Evolutionary conservation across 2,797 vertebrate genomes (phyloP).

Genomic region (Hyperoplus immaculatus): DNA sequence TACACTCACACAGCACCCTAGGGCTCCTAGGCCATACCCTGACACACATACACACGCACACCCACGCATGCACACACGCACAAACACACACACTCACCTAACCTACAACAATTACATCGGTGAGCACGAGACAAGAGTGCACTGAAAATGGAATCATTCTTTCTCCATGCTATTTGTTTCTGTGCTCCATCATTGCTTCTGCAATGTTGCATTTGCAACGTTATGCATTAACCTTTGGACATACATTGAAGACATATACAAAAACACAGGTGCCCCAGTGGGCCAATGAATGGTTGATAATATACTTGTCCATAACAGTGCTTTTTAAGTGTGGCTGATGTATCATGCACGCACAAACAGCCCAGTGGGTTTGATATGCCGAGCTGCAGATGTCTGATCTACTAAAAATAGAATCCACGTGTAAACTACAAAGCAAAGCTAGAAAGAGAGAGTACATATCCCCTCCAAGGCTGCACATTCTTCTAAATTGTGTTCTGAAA

Average conservation of each 20-base stretch:
- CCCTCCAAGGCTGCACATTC: constrained; percentile 7
- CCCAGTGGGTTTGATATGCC: constrained; percentile 53
- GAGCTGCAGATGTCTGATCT: constrained; percentile 52
- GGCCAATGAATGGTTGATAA: background rate
- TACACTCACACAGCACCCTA: constrained; percentile 69
- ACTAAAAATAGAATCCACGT: constrained; percentile 60
- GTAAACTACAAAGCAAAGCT: constrained; percentile 31
- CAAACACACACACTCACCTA: constrained; percentile 29
- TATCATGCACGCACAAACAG: constrained; percentile 13
- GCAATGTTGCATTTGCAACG: background rate
- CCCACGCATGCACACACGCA: constrained; percentile 27
- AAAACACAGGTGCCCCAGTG: background rate
- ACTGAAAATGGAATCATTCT: background rate
- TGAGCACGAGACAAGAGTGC: constrained; percentile 2
- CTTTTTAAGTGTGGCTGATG: constrained; percentile 6
- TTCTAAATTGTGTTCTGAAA: constrained; percentile 3
- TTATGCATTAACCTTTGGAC: constrained; percentile 10
- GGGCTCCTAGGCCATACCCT: constrained; percentile 63
- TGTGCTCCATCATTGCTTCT: background rate
- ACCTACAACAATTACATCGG: constrained; percentile 32
- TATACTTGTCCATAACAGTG: background rate
- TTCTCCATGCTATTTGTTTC: constrained; percentile 1
- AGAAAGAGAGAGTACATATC: background rate
- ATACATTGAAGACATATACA: background rate
- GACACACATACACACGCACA: constrained; percentile 40